Evolutionary conservation across 2,113 vertebrate species (phyloP), one percentile per base, ranked within the genome.

Genomic region (Muntiacus reevesi): DNA sequence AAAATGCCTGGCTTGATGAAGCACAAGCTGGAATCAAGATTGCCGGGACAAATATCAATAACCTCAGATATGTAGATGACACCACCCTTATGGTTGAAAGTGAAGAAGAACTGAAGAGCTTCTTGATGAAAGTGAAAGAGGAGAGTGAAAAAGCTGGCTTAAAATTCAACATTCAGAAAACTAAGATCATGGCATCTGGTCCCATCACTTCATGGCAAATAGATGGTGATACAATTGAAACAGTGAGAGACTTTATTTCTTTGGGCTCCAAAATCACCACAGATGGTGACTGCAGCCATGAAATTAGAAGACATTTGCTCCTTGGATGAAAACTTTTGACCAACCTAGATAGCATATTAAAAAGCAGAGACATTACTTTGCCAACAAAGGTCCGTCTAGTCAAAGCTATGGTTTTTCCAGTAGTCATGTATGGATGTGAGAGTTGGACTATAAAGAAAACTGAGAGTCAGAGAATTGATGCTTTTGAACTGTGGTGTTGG

Each of bases 81-180:
- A 67, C 17, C 33, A 67, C 8, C 33, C 17, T 67, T 67, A 21
- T 36, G n/a, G n/a, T 8, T 11, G n/a, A 67, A 36, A 67, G 64
- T 0, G 0, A 21, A 67, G 1, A 67, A 11, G 33, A 67, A 2
- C 64, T 67, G 21, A 67, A 67, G 33, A 67, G 17, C 8, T 4
- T 36, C 64, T 67, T 36, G 64, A 36, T 36, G 33, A 36, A 36
- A 67, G 17, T 67, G 64, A 36, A 67, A 36, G 33, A 67, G 33
- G 64, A 36, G 64, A 11, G 4, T 67, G 17, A 36, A 67, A 67
- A 67, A 36, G n/a, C 21, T 67, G 17, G 8, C 64, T 67, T 36
- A 67, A 67, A 67, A n/a, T 33, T 67, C 64, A 67, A 67, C 33
- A 67, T 67, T 67, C 64, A 67, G 64, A 36, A 67, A 67, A 67